These are phyloP conservation scores for Meandrina meandrites DNA, from an alignment of 92 coral and sea anemone species.

Conservation along the genomic window DNA sequence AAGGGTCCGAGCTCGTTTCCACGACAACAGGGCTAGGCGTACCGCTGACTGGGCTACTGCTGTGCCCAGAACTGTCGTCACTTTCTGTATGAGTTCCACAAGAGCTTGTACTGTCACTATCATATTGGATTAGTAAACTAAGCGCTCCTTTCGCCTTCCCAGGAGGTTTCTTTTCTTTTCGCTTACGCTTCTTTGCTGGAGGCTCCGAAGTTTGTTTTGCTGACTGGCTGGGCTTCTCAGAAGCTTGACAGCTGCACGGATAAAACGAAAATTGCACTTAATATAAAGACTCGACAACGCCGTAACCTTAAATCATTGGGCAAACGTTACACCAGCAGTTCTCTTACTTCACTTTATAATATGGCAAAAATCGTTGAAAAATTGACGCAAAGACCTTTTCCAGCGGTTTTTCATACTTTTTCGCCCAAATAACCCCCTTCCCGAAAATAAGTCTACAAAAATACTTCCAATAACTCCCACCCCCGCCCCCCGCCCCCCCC, in stretches of 20 bases:
- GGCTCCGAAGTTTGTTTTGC: conserved; percentile 23
- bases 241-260: background rate
- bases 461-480: background rate
- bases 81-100: conserved; percentile 78
- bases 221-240: conserved; percentile 24
- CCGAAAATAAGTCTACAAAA: no score
- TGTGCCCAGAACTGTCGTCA: conserved; percentile 73
- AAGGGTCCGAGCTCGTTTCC: conserved; percentile 20
- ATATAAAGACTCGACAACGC: background rate
- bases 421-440: no score
- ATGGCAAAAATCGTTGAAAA: no score
- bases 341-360: no score
- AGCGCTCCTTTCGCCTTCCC: conserved; percentile 75
- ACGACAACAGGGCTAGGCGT: conserved; percentile 35
- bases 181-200: conserved; percentile 41
- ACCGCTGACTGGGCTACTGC: conserved; percentile 72
- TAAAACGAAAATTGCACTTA: background rate
- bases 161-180: conserved; percentile 41
- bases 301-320: no score
- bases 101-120: conserved; percentile 91
- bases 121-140: conserved; percentile 82
- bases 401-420: no score
- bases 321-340: no score
- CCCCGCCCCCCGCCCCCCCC: no score
- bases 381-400: no score